Percentiles rank a stretch among this genome's conserved stretches.
Conservation (phyloP, 1,140 invertebrate genomes). For the Caenorhabditis inopinata region DNA sequence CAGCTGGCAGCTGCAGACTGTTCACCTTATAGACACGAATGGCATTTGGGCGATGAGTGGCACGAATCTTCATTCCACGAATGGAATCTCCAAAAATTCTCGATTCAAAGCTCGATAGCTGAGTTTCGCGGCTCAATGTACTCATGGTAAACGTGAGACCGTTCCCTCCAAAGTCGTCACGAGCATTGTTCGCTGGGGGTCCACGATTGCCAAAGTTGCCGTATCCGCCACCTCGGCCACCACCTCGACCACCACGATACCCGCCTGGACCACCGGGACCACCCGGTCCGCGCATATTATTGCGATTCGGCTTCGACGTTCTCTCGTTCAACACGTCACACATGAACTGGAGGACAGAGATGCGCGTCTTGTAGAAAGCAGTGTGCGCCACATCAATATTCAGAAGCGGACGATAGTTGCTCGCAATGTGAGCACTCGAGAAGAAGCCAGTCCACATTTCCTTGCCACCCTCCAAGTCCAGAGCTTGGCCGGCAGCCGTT, state of each 20-base stretch:
- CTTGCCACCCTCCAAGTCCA: slow-evolving; percentile 59
- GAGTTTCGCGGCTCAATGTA: slow-evolving; percentile 26
- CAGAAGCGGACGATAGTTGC: slow-evolving; percentile 49
- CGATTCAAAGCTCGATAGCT: slow-evolving; percentile 26
- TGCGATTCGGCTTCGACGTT: slow-evolving; percentile 13
- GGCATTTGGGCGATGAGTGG: slow-evolving; percentile 41
- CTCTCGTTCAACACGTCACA: slow-evolving; percentile 52
- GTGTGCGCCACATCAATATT: slow-evolving; percentile 59
- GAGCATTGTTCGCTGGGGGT: not conserved
- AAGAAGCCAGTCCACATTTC: slow-evolving; percentile 62
- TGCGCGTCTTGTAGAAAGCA: slow-evolving; percentile 56
- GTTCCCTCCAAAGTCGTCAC: slow-evolving; percentile 1
- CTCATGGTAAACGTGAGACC: not conserved
- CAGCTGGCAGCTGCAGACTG: slow-evolving; percentile 49
- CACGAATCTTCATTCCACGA: slow-evolving; percentile 45
- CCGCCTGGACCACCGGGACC: not conserved
- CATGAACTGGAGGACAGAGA: slow-evolving; percentile 56
- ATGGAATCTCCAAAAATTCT: slow-evolving; percentile 35
- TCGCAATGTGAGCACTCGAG: slow-evolving; percentile 54
- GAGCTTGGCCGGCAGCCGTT: slow-evolving; percentile 35
- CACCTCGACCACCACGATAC: slow-evolving; percentile 2
- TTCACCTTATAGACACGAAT: slow-evolving; percentile 58
- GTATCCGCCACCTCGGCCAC: not conserved
- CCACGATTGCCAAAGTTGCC: slow-evolving; percentile 7
- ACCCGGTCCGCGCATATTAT: not conserved